Conservation (phyloP, 35 echinoderm and acorn worm species). For the Strongylocentrotus purpuratus region DNA sequence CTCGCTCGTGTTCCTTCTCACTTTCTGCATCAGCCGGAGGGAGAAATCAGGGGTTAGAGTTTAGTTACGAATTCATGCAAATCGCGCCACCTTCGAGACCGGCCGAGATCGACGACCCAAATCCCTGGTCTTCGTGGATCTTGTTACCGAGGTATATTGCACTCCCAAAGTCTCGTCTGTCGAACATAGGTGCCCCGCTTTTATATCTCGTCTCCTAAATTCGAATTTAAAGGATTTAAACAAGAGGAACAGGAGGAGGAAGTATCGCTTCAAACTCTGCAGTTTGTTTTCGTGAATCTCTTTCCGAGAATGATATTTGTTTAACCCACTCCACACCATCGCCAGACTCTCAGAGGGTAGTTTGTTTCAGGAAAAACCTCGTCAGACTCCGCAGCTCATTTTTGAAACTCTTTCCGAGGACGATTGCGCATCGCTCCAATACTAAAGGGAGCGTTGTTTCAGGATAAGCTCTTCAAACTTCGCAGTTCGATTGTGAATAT, state of each 20-base stretch:
- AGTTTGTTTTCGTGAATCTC: not conserved
- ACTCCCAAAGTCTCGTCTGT: not conserved
- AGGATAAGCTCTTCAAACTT: too few relatives aligned
- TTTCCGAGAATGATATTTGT: not conserved
- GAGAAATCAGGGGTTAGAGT: slow-evolving; percentile 6
- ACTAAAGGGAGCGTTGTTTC: too few relatives aligned
- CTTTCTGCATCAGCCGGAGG: not conserved
- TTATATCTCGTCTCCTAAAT: not conserved
- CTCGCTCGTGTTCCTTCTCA: slow-evolving; percentile 22
- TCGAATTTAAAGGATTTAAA: not conserved
- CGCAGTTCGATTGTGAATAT: too few relatives aligned
- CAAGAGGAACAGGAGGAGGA: not conserved
- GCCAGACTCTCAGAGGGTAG: too few relatives aligned
- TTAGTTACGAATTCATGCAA: slow-evolving; percentile 33
- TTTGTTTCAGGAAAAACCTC: too few relatives aligned
- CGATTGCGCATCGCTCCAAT: too few relatives aligned
- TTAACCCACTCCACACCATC: too few relatives aligned
- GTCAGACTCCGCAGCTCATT: too few relatives aligned
- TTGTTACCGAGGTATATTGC: not conserved
- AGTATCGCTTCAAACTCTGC: not conserved
- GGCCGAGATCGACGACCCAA: not conserved
- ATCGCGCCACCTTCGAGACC: not conserved
- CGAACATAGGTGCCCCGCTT: not conserved
- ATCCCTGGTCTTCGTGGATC: slow-evolving; percentile 25
- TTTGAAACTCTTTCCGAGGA: too few relatives aligned